These are phyloP conservation scores for Cyclophora albipunctata DNA, from an alignment of 2,888 invertebrate species.

Conservation along the genomic window DNA sequence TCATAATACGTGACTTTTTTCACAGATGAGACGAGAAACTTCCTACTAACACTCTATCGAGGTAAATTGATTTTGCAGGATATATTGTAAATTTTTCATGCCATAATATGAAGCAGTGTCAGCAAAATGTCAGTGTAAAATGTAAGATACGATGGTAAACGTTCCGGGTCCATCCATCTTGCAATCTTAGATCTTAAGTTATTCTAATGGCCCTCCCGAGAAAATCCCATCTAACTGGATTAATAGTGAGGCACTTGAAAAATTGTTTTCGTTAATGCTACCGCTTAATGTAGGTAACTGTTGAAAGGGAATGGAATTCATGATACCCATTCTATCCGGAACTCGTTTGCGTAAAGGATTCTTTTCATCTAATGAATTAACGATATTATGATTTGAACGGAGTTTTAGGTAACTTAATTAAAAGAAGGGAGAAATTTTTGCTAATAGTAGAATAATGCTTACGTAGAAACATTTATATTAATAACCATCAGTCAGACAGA, in stretches of 20 bases:
- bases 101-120: conserved; percentile 30
- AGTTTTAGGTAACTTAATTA: background rate
- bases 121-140: conserved; percentile 32
- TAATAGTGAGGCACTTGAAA: conserved; percentile 14
- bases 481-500: too few relatives aligned
- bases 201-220: conserved; percentile 15
- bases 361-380: background rate
- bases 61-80: conserved; percentile 61
- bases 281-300: conserved; percentile 7
- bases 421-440: too few relatives aligned
- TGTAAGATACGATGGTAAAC: conserved; percentile 23
- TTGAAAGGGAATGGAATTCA: background rate
- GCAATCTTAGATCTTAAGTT: conserved; percentile 19
- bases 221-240: conserved; percentile 16
- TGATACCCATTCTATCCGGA: background rate
- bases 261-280: conserved; percentile 14
- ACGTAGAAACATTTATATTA: too few relatives aligned
- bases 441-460: too few relatives aligned
- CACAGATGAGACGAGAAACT: conserved; percentile 42
- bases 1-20: conserved; percentile 64
- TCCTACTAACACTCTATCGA: conserved; percentile 47
- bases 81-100: conserved; percentile 58
- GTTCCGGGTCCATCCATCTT: conserved; percentile 24
- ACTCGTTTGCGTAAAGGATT: too few relatives aligned
- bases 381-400: background rate